Base-by-base conservation (phyloP, 2,113 vertebrate genomes). In the Microtus ochrogaster region DNA sequence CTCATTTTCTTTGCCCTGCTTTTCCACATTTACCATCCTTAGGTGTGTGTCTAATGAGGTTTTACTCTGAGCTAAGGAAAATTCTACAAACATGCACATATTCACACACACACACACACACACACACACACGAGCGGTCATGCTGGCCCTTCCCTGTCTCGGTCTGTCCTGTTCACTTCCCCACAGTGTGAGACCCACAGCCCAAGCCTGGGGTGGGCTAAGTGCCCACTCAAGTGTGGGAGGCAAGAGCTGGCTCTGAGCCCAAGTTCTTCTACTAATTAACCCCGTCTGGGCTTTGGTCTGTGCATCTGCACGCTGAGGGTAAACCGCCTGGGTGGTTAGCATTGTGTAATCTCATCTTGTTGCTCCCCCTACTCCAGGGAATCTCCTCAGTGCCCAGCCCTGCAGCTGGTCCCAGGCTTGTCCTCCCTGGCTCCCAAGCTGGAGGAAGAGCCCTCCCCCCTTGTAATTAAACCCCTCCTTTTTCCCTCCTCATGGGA, bases 371-470 rank as follows among this genome's bases (percentile, higher is more conserved):
- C 52, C 76, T 88, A 44, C 26, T 78, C 44, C 30, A 73, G 88
- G 73, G 91, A 92, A 73, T 70, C 66, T 93, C 85, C 90, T 78
- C 76, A 55, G 92, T 94, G 92, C 94, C 96, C 78, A 89, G 65
- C 85, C 82, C 78, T 70, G 83, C 97, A 97, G 97, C 97, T 97
- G 97, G 92, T 49, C 91, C 85, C 63, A 87, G 85, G 73, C 95
- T 85, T 74, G 93, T 93, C 96, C 94, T 92, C 94, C 49, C 88
- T 68, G 85, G 90, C 92, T 97, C 88, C 82, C 94, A 92, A 74
- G 90, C 95, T 63, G 68, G 66, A 85, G 88, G 92, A 55, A 66
- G 87, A 93, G 65, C 72, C 92, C 81, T 77, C 94, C 72, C 76
- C 81, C 93, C 72, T 72, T 92, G 12, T 65, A 91, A 95, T 85